A percentile compares a stretch with the other conserved stretches of the same genome.
Conservation (phyloP, 2,797 vertebrate genomes). For the Delichon dasypus region DNA sequence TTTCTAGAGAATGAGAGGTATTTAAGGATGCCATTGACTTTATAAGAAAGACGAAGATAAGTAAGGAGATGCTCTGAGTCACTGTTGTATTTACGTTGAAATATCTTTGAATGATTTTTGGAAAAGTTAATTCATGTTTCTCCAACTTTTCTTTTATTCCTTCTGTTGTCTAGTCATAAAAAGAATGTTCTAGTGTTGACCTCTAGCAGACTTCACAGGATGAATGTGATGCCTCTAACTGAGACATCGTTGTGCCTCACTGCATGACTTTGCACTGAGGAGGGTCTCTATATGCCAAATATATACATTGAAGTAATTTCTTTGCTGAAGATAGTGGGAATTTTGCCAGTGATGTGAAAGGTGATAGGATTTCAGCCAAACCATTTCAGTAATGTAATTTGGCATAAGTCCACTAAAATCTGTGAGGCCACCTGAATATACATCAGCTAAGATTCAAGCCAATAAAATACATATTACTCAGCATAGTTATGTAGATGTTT, state of each 20-base stretch:
- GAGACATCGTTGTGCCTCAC: background rate
- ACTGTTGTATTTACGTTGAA: background rate
- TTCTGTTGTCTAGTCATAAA: background rate
- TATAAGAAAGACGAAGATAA: background rate
- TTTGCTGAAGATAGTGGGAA: background rate
- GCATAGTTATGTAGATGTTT: background rate
- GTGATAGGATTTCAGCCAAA: slow-evolving; percentile 44
- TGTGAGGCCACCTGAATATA: slow-evolving; percentile 6
- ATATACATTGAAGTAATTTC: slow-evolving; percentile 5
- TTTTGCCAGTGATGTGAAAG: slow-evolving; percentile 39
- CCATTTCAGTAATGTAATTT: slow-evolving; percentile 24
- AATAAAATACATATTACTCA: slow-evolving; percentile 23
- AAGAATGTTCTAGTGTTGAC: background rate
- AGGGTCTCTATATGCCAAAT: background rate
- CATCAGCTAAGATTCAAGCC: background rate
- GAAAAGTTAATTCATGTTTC: background rate
- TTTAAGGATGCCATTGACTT: background rate
- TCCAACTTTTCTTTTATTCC: background rate
- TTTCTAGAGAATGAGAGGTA: background rate
- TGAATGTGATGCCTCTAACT: background rate
- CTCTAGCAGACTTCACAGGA: background rate
- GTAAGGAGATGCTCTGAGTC: background rate
- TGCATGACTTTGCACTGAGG: background rate
- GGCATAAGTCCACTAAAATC: slow-evolving; percentile 48
- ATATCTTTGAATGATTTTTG: background rate